Conservation (phyloP, 2,113 vertebrate species). For the Hydrolagus affinis region DNA sequence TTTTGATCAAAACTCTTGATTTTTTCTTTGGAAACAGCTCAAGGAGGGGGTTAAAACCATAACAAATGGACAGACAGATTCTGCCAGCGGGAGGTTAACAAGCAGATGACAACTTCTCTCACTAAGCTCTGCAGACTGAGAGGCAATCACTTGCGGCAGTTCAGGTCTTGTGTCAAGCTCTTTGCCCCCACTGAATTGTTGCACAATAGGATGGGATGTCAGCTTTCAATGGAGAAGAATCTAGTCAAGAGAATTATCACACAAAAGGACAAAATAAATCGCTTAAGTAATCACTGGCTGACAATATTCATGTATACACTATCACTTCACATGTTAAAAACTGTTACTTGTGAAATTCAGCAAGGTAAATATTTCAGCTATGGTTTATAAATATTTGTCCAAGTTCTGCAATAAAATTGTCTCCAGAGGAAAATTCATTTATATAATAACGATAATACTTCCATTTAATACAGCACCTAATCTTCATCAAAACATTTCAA, state of each 20-base stretch:
- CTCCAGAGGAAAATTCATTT: too few relatives aligned
- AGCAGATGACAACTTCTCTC: slow-evolving; percentile 49
- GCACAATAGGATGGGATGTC: slow-evolving; percentile 40
- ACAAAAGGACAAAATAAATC: slow-evolving; percentile 28
- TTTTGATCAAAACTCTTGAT: slow-evolving; percentile 30
- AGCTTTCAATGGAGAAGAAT: slow-evolving; percentile 39
- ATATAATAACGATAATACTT: too few relatives aligned
- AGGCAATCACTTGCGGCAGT: slow-evolving; percentile 40
- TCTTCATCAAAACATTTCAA: neutral
- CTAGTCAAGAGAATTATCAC: slow-evolving; percentile 35
- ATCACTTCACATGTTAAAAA: neutral
- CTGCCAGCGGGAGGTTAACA: slow-evolving; percentile 47
- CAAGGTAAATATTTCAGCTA: neutral
- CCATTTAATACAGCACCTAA: too few relatives aligned
- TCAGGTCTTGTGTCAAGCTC: slow-evolving; percentile 44
- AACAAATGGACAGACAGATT: slow-evolving; percentile 47
- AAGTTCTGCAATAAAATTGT: too few relatives aligned
- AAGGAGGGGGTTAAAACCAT: slow-evolving; percentile 39
- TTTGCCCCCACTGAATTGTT: slow-evolving; percentile 38
- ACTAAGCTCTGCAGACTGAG: slow-evolving; percentile 34
- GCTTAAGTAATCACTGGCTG: neutral
- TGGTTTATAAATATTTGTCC: neutral
- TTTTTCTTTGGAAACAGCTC: slow-evolving; percentile 36
- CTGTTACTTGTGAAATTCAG: neutral
- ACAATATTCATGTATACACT: neutral